These are phyloP conservation scores for Camelus bactrianus DNA, from an alignment of 2,113 vertebrate genomes.

Conservation along the genomic window DNA sequence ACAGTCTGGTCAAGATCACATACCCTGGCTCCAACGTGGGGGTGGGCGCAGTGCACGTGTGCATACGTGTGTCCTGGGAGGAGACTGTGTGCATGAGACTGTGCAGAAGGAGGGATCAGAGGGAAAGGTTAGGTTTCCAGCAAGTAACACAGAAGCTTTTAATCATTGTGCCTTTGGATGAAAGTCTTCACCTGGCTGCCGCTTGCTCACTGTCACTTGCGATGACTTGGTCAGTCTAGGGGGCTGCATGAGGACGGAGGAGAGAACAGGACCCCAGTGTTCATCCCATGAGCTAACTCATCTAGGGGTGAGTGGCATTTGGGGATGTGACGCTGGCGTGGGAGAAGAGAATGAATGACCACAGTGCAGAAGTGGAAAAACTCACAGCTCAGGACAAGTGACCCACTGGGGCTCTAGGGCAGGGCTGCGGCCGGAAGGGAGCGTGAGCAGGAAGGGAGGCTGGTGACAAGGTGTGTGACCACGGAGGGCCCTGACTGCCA, in stretches of 20 bases:
- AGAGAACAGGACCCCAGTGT: not conserved
- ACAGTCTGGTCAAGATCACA: accelerated
- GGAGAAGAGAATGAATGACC: not conserved
- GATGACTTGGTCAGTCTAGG: not conserved
- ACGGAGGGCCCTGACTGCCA: not conserved
- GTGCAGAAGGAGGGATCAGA: accelerated
- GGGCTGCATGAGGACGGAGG: not conserved
- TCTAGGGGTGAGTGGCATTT: not conserved
- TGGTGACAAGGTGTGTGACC: not conserved
- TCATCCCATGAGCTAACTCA: not conserved
- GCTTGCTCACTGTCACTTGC: not conserved
- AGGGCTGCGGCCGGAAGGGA: not conserved
- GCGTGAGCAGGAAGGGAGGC: not conserved
- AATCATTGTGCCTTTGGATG: not conserved
- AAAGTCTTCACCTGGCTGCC: not conserved
- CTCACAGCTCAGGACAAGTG: not conserved
- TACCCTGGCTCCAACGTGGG: accelerated
- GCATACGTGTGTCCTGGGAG: not conserved
- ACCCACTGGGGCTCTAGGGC: not conserved
- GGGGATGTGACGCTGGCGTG: not conserved
- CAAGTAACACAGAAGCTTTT: not conserved
- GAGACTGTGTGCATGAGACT: not conserved
- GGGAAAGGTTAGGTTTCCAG: not conserved
- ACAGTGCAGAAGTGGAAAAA: not conserved
- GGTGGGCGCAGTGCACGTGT: accelerated